These are phyloP conservation scores for Fissipunctia ypsillon DNA, from an alignment of 2,888 invertebrate genomes.

Conservation along the genomic window DNA sequence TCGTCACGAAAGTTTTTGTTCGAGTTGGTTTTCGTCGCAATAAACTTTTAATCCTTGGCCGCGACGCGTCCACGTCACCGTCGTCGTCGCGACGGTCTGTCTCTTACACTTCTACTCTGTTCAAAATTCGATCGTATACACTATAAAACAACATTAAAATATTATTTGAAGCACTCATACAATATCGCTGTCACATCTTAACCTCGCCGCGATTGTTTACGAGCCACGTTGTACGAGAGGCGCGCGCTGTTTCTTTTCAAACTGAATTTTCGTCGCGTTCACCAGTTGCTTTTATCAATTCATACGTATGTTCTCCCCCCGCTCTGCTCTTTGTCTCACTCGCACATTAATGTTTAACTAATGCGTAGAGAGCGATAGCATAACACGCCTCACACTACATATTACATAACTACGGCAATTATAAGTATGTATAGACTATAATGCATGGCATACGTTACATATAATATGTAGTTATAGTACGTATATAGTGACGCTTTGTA, in stretches of 20 bases:
- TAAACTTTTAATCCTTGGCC: constrained; percentile 86
- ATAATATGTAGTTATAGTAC: constrained; percentile 57
- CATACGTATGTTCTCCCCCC: constrained; percentile 82
- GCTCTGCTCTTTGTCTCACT: constrained; percentile 78
- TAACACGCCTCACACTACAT: constrained; percentile 72
- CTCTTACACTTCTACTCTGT: constrained; percentile 69
- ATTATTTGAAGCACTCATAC: constrained; percentile 82
- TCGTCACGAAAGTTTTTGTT: constrained; percentile 83
- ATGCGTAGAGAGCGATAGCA: constrained; percentile 79
- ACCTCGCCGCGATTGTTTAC: constrained; percentile 78
- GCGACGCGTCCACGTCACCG: constrained; percentile 87
- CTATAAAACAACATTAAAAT: constrained; percentile 75
- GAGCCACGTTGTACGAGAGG: constrained; percentile 74
- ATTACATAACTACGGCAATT: constrained; percentile 75
- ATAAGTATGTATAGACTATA: constrained; percentile 71
- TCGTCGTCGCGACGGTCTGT: constrained; percentile 74
- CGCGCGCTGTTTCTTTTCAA: constrained; percentile 81
- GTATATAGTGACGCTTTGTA: constrained; percentile 50
- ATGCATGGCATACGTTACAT: constrained; percentile 74
- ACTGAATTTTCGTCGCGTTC: constrained; percentile 88
- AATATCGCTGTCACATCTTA: constrained; percentile 86
- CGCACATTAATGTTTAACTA: constrained; percentile 69
- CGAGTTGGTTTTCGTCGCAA: constrained; percentile 84
- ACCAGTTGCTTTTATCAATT: constrained; percentile 90
- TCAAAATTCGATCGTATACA: constrained; percentile 73